Evolutionary conservation across 2,888 invertebrate species (phyloP).

Genomic region (Cremastobaeus sp.): DNA sequence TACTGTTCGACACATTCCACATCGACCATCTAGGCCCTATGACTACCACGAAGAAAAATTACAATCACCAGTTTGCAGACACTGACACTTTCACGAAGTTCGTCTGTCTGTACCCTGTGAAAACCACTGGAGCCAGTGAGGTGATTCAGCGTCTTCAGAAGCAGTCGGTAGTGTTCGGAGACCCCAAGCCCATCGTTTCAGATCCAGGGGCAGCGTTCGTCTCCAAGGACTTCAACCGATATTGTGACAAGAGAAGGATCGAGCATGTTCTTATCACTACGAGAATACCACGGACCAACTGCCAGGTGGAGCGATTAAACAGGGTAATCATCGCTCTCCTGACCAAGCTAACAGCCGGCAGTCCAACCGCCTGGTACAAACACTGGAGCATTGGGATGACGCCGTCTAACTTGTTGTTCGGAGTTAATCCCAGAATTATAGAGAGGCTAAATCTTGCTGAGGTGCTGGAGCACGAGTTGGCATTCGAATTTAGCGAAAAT

Average conservation of each 20-base stretch:
- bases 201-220: constrained; percentile 60
- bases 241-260: constrained; percentile 16
- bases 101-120: constrained; percentile 23
- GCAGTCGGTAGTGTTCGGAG: constrained; percentile 53
- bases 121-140: constrained; percentile 60
- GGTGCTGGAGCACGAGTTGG: background rate
- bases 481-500: background rate
- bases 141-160: constrained; percentile 61
- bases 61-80: constrained; percentile 23
- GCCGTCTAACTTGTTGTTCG: too few species aligned
- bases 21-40: constrained; percentile 66
- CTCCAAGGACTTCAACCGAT: constrained; percentile 22
- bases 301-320: background rate
- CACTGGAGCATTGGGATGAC: background rate
- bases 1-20: constrained; percentile 1
- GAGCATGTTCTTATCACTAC: constrained; percentile 14
- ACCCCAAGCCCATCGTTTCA: constrained; percentile 3
- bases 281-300: constrained; percentile 15
- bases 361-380: background rate
- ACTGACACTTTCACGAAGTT: constrained; percentile 27
- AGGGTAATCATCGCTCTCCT: background rate
- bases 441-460: background rate
- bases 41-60: constrained; percentile 63
- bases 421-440: background rate
- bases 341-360: background rate